These are phyloP conservation scores for Noctua comes DNA, from an alignment of 2,888 invertebrate genomes.

Conservation along the genomic window DNA sequence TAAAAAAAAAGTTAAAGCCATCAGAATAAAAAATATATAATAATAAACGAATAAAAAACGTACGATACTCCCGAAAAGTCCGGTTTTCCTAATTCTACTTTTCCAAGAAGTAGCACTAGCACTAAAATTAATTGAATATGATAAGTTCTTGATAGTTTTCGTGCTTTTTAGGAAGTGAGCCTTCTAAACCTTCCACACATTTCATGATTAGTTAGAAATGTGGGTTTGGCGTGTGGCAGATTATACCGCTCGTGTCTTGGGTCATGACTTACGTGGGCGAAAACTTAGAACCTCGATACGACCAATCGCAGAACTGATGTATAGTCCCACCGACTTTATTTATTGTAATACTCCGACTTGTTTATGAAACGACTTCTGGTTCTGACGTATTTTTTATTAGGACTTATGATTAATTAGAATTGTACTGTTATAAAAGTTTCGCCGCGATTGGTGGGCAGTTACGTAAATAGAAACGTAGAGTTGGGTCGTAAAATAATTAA, in stretches of 20 bases:
- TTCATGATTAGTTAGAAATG: constrained; percentile 36
- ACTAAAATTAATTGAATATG: not conserved
- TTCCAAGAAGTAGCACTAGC: not conserved
- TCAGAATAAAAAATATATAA: too few relatives aligned
- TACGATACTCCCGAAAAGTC: not conserved
- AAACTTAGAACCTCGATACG: constrained; percentile 68
- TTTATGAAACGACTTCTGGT: constrained; percentile 69
- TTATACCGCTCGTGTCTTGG: constrained; percentile 74
- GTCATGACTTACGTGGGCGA: constrained; percentile 83
- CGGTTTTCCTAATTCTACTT: not conserved
- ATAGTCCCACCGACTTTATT: constrained; percentile 78
- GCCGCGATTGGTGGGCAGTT: constrained; percentile 26
- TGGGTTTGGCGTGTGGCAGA: constrained; percentile 61
- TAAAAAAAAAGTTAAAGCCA: too few relatives aligned
- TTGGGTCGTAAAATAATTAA: constrained; percentile 35
- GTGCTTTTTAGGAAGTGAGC: constrained; percentile 16
- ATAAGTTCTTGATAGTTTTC: not conserved
- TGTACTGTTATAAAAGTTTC: constrained; percentile 44
- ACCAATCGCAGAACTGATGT: constrained; percentile 78
- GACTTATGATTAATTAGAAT: constrained; percentile 53
- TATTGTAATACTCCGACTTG: constrained; percentile 76
- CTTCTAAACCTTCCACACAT: constrained; percentile 22
- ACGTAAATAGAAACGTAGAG: constrained; percentile 32
- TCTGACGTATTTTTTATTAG: constrained; percentile 56
- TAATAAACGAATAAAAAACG: not conserved